These are phyloP conservation scores for Lepidocolaptes lacrymiger DNA, from an alignment of 2,797 vertebrate species.

Conservation along the genomic window DNA sequence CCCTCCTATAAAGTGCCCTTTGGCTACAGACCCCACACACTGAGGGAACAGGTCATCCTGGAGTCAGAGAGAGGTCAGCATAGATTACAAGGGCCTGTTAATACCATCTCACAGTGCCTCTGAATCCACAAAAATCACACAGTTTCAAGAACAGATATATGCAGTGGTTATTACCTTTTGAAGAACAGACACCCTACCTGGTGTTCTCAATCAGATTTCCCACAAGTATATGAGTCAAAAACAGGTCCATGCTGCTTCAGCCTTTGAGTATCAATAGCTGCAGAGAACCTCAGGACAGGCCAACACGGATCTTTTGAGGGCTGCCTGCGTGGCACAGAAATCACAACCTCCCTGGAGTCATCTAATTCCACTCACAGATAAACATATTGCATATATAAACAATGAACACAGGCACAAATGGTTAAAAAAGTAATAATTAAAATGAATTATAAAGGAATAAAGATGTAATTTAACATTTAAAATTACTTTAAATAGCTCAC, in stretches of 20 bases:
- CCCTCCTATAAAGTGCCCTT: not conserved
- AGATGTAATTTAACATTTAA: not conserved
- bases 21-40: not conserved
- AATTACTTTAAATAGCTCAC: not conserved
- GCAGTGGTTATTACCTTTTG: not conserved
- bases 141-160: not conserved
- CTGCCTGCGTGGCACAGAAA: not conserved
- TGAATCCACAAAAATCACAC: not conserved
- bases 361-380: not conserved
- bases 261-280: not conserved
- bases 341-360: not conserved
- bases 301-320: accelerated
- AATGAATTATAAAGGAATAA: not conserved
- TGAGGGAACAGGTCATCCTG: not conserved
- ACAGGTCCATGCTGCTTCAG: not conserved
- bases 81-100: not conserved
- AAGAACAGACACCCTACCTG: not conserved
- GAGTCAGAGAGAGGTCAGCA: not conserved
- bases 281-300: not conserved
- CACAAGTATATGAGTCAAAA: not conserved
- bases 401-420: not conserved
- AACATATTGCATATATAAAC: not conserved
- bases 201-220: not conserved
- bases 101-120: not conserved
- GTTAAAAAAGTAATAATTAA: not conserved